Evolutionary conservation across 2,113 vertebrate species (phyloP), one percentile per base, ranked within the genome.

Genomic region (Crotalus tigris): DNA sequence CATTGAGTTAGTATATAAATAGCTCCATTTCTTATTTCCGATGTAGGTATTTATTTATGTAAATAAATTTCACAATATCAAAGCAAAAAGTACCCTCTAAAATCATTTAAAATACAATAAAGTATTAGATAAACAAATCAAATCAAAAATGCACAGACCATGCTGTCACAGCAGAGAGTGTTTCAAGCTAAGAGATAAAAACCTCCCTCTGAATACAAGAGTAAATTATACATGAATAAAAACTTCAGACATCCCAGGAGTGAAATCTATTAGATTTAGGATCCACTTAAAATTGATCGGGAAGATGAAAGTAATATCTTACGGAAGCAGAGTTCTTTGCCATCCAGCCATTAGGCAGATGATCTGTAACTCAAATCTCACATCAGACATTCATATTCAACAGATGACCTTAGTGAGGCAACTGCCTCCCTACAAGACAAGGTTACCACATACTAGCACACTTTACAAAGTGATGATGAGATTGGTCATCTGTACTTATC

Each of bases 1-100:
- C 90, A 95, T 93, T 86, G 49, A 19, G 95, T 93, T 91, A 94
- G 92, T 91, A 95, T 94, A 96, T 93, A 94, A 94, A 96, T 95
- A 95, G 95, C 92, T 94, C 95, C 64, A 92, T 93, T 85, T 93
- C 96, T 94, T 94, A 85, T 1, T 33, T 93, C 75, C 75, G 93
- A 94, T 95, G 89, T 92, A 92, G 87, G 90, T 85, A 11, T n/a
- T 69, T n/a, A 69, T 90, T 90, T 51, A 69, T 10, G 53, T 51
- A 49, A 89, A 51, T 90, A 53, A 51, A 49, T 69, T n/a, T 88
- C 23, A 58, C 57, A 6, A 53, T 87, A 87, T 53, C 13, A 87
- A 87, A 53, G 26, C 12, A 51, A 87, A 87, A 53, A 54, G 5
- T 87, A 54, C 29, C 13, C 12, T 46, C 39, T 44, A 69, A 69